These are phyloP conservation scores for Penaeus chinensis DNA, from an alignment of 1,140 invertebrate genomes.

Conservation along the genomic window DNA sequence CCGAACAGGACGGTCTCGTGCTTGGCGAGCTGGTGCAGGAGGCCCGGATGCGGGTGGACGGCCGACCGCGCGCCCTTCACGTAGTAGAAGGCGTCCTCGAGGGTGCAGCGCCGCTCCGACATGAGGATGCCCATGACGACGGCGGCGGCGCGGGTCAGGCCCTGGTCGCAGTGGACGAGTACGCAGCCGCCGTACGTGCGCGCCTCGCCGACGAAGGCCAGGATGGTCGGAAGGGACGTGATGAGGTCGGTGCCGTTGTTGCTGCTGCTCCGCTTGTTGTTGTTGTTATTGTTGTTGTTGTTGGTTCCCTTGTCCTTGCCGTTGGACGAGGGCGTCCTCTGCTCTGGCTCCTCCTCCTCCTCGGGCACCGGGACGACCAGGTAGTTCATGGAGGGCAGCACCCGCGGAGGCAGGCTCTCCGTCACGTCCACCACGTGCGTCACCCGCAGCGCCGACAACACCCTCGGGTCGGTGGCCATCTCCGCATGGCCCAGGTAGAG, in stretches of 20 bases:
- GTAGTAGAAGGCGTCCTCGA: slow-evolving; percentile 67
- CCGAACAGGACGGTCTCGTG: slow-evolving; percentile 66
- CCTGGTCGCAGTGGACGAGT: slow-evolving; percentile 66
- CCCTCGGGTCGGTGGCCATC: slow-evolving; percentile 64
- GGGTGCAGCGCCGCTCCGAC: slow-evolving; percentile 64
- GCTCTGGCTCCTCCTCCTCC: slow-evolving; percentile 10
- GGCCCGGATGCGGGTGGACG: slow-evolving; percentile 64
- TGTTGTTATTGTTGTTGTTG: slow-evolving; percentile 40
- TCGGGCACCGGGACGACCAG: slow-evolving; percentile 65
- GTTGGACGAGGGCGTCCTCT: not conserved
- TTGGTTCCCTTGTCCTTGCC: not conserved
- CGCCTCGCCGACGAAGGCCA: slow-evolving; percentile 64
- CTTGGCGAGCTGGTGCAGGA: slow-evolving; percentile 64
- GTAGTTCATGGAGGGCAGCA: slow-evolving; percentile 65
- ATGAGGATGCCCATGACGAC: slow-evolving; percentile 66
- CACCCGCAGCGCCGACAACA: slow-evolving; percentile 64
- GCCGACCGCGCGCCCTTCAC: slow-evolving; percentile 66
- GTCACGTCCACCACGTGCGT: slow-evolving; percentile 66
- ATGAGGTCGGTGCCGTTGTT: slow-evolving; percentile 51
- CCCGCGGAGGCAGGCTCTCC: slow-evolving; percentile 64
- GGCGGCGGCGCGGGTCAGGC: slow-evolving; percentile 65
- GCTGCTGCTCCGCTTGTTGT: not conserved
- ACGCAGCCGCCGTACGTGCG: slow-evolving; percentile 63
- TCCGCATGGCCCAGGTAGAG: slow-evolving; percentile 66
- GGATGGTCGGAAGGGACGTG: slow-evolving; percentile 60